Conservation (phyloP, 2,888 invertebrate species). For the Zygothrica quintamaculata region DNA sequence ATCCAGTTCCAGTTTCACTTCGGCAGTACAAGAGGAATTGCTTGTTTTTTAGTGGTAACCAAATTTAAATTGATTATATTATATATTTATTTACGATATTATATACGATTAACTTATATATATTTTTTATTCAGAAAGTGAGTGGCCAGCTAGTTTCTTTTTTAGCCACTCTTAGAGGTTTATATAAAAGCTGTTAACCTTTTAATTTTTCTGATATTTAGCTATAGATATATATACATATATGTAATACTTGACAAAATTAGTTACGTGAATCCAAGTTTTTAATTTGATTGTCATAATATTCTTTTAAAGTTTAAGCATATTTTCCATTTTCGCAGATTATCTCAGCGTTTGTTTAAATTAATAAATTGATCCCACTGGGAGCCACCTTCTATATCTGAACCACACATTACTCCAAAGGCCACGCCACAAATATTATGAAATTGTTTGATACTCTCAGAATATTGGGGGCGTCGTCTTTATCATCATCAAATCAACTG, state of each 20-base stretch:
- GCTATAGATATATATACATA: too few relatives aligned
- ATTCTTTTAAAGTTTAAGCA: not conserved
- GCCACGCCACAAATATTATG: constrained; percentile 13
- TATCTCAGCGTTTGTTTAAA: constrained; percentile 8
- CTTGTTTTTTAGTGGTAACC: constrained; percentile 6
- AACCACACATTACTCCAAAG: constrained; percentile 11
- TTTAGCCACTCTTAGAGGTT: too few relatives aligned
- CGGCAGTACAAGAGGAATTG: constrained; percentile 50
- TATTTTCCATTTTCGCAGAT: constrained; percentile 14
- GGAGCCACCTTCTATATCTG: not conserved
- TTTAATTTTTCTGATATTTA: too few relatives aligned
- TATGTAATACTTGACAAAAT: not conserved
- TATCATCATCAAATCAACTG: constrained; percentile 62
- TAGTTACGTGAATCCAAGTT: constrained; percentile 2
- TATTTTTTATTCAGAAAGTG: too few relatives aligned
- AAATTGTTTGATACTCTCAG: not conserved
- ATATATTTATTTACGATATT: too few relatives aligned
- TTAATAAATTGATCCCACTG: constrained; percentile 36
- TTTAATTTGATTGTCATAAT: not conserved
- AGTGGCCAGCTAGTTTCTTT: too few relatives aligned
- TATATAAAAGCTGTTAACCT: too few relatives aligned
- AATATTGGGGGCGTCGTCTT: constrained; percentile 16
- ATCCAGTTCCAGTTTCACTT: constrained; percentile 40
- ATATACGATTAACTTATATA: too few relatives aligned
- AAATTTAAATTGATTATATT: too few relatives aligned